Evolutionary conservation across 2,113 vertebrate genomes (phyloP).

Genomic region (Laticauda colubrina): DNA sequence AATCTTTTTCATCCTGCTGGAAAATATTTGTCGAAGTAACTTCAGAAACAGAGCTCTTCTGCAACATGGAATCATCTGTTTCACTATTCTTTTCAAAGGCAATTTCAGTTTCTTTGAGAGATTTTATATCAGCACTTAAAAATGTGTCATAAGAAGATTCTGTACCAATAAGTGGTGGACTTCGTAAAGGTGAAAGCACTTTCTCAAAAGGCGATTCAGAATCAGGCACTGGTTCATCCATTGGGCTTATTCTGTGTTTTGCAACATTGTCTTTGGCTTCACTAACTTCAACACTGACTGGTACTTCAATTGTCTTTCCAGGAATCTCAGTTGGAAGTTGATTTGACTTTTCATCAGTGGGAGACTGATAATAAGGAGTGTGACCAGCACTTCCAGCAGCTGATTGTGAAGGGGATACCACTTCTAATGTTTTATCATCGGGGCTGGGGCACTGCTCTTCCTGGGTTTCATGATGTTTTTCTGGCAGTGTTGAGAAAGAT

Average conservation of each 20-base stretch:
- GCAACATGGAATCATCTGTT: conserved; percentile 66
- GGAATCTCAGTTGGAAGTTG: conserved; percentile 70
- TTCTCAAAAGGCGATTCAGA: conserved; percentile 78
- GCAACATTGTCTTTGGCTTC: conserved; percentile 82
- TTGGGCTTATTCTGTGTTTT: conserved; percentile 80
- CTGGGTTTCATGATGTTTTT: conserved; percentile 59
- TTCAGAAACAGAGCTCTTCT: conserved; percentile 70
- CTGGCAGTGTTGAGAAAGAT: conserved; percentile 62
- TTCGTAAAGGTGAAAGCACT: conserved; percentile 75
- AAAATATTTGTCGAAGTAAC: conserved; percentile 59
- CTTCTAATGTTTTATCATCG: conserved; percentile 91
- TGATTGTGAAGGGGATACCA: conserved; percentile 87
- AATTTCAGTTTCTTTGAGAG: conserved; percentile 55
- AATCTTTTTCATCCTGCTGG: conserved; percentile 69
- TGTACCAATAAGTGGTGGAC: conserved; percentile 72
- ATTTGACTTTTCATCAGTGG: conserved; percentile 85
- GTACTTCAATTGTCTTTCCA: conserved; percentile 60
- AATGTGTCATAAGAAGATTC: conserved; percentile 73
- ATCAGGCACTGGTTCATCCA: conserved; percentile 81
- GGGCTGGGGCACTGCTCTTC: conserved; percentile 80
- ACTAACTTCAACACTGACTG: conserved; percentile 77
- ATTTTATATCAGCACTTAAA: conserved; percentile 67
- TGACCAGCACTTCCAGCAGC: conserved; percentile 86
- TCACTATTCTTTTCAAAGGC: conserved; percentile 59
- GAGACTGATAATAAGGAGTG: conserved; percentile 96